Percentiles rank a stretch among this genome's conserved stretches.
Evolutionary conservation across 2,797 vertebrate species (phyloP).

Genomic region (Poeciliopsis paucimaculata): DNA sequence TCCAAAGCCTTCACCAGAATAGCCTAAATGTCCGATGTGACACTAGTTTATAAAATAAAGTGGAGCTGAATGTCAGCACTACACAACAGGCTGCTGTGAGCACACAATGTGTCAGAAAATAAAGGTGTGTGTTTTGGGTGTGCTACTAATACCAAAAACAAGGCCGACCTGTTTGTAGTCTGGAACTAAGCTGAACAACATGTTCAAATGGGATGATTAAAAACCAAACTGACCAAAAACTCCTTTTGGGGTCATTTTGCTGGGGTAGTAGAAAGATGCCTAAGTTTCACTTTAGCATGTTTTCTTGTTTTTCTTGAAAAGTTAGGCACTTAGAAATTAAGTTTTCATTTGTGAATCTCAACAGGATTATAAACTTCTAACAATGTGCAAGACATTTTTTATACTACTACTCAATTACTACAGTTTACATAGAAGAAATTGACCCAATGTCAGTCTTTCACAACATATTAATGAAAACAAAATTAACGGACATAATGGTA

Average conservation of each 20-base stretch:
- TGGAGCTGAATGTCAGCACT: not conserved
- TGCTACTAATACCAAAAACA: constrained; percentile 67
- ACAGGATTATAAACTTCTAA: not conserved
- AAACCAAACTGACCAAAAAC: no score
- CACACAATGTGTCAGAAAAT: constrained; percentile 18
- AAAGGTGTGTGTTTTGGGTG: constrained; percentile 49
- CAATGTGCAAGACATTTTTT: not conserved
- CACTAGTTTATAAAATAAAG: not conserved
- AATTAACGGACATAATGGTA: not conserved
- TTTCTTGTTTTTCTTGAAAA: not conserved
- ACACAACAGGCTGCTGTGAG: not conserved
- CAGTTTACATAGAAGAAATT: not conserved
- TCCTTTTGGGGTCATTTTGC: not conserved
- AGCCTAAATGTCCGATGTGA: not conserved
- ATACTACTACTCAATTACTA: not conserved
- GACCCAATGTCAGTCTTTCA: not conserved
- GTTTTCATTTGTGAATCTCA: not conserved
- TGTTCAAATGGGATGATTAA: not conserved
- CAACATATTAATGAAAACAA: not conserved
- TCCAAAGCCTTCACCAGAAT: not conserved
- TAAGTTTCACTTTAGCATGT: not conserved
- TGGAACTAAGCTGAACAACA: constrained; percentile 6
- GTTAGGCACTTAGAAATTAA: not conserved
- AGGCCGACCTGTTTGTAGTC: constrained; percentile 74
- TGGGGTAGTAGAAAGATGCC: not conserved